Evolutionary conservation across 1,140 invertebrate genomes (phyloP), one percentile per base, ranked within the genome.

Genomic region (Ceratina japonica): DNA sequence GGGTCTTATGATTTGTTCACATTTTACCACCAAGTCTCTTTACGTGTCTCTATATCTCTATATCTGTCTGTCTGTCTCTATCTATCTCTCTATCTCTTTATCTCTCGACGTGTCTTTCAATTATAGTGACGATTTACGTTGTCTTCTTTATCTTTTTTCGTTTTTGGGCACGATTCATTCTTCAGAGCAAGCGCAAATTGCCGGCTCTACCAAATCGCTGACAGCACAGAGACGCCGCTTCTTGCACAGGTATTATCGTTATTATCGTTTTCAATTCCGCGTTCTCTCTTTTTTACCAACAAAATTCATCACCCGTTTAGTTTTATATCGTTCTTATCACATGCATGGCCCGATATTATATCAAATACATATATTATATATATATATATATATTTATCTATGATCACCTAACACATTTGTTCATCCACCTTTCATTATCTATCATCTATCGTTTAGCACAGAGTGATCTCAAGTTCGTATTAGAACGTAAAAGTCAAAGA

Each of bases 171-270:
- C 90, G 84, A 44, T 44, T 44, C 92, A 92, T 91, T 92, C 90
- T 91, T 92, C 90, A 92, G 91, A 92, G 90, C 91, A 92, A 92
- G 88, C 91, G 91, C 90, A 91, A 90, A 91, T 91, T 92, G 89
- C 91, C 91, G 87, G 87, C 90, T 91, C 88, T 92, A 92, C 91
- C 91, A 88, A 92, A 91, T 84, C 87, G 91, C 91, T 92, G 89
- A 92, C 92, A 92, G 90, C 91, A 92, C 91, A 91, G 91, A 92
- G 92, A 91, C 90, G 89, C 84, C 90, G 90, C 92, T 92, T 92
- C 91, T 91, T 92, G 92, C 91, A 92, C 91, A 92, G 91, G 91
- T 92, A 90, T 90, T 85, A 88, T 86, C 87, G 88, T 91, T 89
- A 90, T 89, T 86, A 87, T 88, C 82, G 81, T 90, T 87, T 88